Conservation (phyloP, 2,888 invertebrate genomes). For the Smittia sp. region DNA sequence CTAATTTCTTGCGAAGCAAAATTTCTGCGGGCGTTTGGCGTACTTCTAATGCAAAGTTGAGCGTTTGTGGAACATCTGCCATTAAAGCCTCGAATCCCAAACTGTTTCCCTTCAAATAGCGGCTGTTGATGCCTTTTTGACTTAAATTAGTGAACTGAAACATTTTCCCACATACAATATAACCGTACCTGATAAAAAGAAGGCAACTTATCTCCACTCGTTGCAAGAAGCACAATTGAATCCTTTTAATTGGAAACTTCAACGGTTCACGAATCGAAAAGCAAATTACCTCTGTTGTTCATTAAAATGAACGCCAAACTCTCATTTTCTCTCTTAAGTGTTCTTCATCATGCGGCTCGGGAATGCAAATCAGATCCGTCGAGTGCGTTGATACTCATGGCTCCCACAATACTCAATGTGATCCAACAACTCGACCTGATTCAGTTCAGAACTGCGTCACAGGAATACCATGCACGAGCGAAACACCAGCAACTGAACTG, state of each 20-base stretch:
- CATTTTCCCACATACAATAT: too few relatives aligned
- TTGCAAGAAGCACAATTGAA: too few relatives aligned
- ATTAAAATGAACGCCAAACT: too few relatives aligned
- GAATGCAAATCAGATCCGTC: constrained; percentile 76
- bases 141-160: too few relatives aligned
- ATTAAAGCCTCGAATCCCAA: not conserved
- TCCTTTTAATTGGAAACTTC: too few relatives aligned
- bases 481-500: constrained; percentile 42
- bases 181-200: too few relatives aligned
- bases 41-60: constrained; percentile 20
- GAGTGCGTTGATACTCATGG: constrained; percentile 69
- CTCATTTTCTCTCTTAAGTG: constrained; percentile 60
- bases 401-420: constrained; percentile 62
- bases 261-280: too few relatives aligned
- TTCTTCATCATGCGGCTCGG: constrained; percentile 89
- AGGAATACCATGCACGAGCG: constrained; percentile 65
- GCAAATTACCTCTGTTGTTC: too few relatives aligned
- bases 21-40: not conserved
- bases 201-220: too few relatives aligned
- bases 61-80: constrained; percentile 13
- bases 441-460: constrained; percentile 71
- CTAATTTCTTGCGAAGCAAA: not conserved
- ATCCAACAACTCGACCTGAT: constrained; percentile 65
- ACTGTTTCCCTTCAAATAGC: too few relatives aligned
- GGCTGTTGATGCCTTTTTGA: too few relatives aligned